Conservation (phyloP, 92 coral and sea anemone species). For the Heliopora coerulea region DNA sequence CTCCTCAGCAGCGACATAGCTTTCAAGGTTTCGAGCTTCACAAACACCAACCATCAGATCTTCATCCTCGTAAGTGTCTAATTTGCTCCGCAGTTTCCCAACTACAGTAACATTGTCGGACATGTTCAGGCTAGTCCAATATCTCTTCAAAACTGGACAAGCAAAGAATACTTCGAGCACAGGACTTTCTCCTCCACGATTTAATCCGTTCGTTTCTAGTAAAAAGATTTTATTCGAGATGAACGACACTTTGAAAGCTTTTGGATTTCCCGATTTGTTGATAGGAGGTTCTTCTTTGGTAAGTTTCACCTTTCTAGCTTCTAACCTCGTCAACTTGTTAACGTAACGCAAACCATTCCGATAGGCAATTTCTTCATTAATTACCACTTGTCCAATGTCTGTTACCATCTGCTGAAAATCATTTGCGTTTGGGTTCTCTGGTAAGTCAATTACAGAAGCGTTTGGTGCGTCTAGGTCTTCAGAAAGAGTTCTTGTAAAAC, state of each 20-base stretch:
- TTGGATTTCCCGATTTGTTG: background rate
- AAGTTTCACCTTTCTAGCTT: slow-evolving; percentile 4
- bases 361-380: slow-evolving; percentile 61
- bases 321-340: slow-evolving; percentile 52
- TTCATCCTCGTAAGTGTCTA: no score
- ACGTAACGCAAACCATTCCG: slow-evolving; percentile 57
- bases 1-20: background rate
- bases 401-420: slow-evolving; percentile 46
- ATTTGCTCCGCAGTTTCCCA: background rate
- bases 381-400: slow-evolving; percentile 34
- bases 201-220: slow-evolving; percentile 12
- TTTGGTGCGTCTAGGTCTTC: slow-evolving; percentile 2
- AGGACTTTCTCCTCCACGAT: background rate
- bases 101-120: background rate
- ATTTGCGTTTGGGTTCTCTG: slow-evolving; percentile 5
- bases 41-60: background rate
- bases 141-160: background rate
- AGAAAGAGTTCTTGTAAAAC: slow-evolving; percentile 25
- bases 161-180: slow-evolving; percentile 41
- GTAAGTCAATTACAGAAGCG: background rate
- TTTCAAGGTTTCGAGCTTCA: slow-evolving; percentile 3
- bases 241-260: slow-evolving; percentile 33
- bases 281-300: background rate
- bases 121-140: background rate
- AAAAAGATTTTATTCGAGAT: slow-evolving; percentile 32